Conservation (phyloP, 2,888 invertebrate genomes). For the Rotaria magnacalcarata region DNA sequence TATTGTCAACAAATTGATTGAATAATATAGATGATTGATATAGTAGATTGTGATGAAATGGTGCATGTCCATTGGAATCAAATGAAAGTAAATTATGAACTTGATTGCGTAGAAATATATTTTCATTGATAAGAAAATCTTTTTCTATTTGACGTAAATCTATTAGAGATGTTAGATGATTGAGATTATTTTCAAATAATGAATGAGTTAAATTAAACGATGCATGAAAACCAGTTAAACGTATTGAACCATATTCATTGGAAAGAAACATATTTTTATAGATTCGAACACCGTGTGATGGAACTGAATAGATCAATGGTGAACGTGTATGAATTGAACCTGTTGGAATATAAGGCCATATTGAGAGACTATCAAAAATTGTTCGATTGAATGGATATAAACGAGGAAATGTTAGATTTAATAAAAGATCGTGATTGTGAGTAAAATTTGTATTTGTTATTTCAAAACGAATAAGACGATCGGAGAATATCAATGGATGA, state of each 20-base stretch:
- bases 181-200: conserved; percentile 14
- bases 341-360: conserved; percentile 14
- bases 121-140: conserved; percentile 14
- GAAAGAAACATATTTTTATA: neutral
- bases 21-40: neutral
- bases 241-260: neutral
- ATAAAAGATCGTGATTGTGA: neutral
- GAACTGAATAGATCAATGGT: conserved; percentile 8
- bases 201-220: conserved; percentile 21
- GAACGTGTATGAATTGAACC: neutral
- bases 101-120: neutral
- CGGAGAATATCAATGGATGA: neutral
- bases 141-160: neutral
- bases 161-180: neutral
- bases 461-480: conserved; percentile 28
- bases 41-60: conserved; percentile 23
- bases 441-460: conserved; percentile 20
- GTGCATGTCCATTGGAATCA: conserved; percentile 29
- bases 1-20: conserved; percentile 8
- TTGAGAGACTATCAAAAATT: neutral
- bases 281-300: neutral
- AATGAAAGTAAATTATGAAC: neutral
- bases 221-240: conserved; percentile 17
- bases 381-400: conserved; percentile 11
- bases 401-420: conserved; percentile 28